Evolutionary conservation across 2,888 invertebrate genomes (phyloP).

Genomic region (Dascillus cervinus): DNA sequence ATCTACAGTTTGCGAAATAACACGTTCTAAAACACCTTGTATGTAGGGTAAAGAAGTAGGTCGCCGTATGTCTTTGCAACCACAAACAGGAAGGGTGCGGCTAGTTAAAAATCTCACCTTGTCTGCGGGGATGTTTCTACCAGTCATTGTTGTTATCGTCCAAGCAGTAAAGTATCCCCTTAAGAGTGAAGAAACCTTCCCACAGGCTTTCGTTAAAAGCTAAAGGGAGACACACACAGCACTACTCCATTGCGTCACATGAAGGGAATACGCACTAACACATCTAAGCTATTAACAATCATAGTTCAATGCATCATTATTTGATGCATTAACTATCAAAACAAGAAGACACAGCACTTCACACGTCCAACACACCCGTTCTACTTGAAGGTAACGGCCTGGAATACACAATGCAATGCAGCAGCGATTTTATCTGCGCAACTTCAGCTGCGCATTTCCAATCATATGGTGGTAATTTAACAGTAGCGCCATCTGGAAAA

Average conservation of each 20-base stretch:
- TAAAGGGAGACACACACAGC: constrained; percentile 31
- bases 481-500: too few species aligned
- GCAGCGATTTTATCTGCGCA: constrained; percentile 18
- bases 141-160: constrained; percentile 60
- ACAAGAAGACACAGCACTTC: neutral
- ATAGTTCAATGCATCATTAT: neutral
- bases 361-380: neutral
- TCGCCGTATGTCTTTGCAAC: constrained; percentile 32
- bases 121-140: constrained; percentile 76
- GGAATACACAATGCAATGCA: constrained; percentile 28
- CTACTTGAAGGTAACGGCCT: neutral
- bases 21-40: constrained; percentile 5
- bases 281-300: too few species aligned
- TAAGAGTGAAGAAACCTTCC: too few species aligned
- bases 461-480: too few species aligned
- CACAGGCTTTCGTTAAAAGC: too few species aligned
- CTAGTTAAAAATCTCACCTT: constrained; percentile 54
- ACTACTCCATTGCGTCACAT: constrained; percentile 28
- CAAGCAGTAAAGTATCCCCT: constrained; percentile 20
- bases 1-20: too few species aligned
- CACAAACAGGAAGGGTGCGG: constrained; percentile 35
- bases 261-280: neutral
- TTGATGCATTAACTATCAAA: constrained; percentile 5
- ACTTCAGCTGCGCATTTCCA: constrained; percentile 28
- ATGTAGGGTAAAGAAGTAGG: constrained; percentile 32